Percentiles rank a stretch among this genome's conserved stretches.
These are phyloP conservation scores for Drosophila monieri DNA, from an alignment of 2,888 invertebrate species.

Conservation along the genomic window DNA sequence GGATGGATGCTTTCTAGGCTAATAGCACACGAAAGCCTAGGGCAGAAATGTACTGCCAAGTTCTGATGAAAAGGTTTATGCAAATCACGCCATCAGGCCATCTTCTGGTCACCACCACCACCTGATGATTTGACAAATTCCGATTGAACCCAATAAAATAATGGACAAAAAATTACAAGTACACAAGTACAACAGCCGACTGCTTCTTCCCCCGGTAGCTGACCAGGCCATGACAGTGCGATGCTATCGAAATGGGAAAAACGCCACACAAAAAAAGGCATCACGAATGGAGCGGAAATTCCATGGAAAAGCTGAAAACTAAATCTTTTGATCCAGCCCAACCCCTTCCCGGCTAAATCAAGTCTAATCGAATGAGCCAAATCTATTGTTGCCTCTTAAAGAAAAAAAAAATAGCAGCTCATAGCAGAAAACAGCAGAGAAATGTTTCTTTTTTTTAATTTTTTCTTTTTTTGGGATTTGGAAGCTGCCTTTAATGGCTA, in stretches of 20 bases:
- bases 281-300: slow-evolving; percentile 73
- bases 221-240: slow-evolving; percentile 63
- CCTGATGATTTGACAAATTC: slow-evolving; percentile 63
- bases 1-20: slow-evolving; percentile 67
- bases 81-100: slow-evolving; percentile 55
- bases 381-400: slow-evolving; percentile 54
- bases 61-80: slow-evolving; percentile 49
- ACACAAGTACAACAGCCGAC: slow-evolving; percentile 12
- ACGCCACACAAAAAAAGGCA: slow-evolving; percentile 53
- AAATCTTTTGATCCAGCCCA: slow-evolving; percentile 73
- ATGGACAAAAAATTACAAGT: slow-evolving; percentile 22
- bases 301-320: slow-evolving; percentile 61
- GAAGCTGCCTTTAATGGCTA: slow-evolving; percentile 64
- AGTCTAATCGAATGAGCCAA: slow-evolving; percentile 71
- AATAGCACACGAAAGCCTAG: slow-evolving; percentile 62
- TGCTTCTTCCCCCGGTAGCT: slow-evolving; percentile 22
- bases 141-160: slow-evolving; percentile 43
- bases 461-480: slow-evolving; percentile 53
- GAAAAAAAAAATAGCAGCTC: slow-evolving; percentile 10
- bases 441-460: slow-evolving; percentile 16
- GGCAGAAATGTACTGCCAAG: slow-evolving; percentile 20
- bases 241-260: slow-evolving; percentile 57
- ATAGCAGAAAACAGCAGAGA: slow-evolving; percentile 14
- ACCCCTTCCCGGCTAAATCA: slow-evolving; percentile 78
- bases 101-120: slow-evolving; percentile 11